Evolutionary conservation across 2,113 vertebrate species (phyloP), one percentile per base, ranked within the genome.

Genomic region (Ranitomeya imitator): DNA sequence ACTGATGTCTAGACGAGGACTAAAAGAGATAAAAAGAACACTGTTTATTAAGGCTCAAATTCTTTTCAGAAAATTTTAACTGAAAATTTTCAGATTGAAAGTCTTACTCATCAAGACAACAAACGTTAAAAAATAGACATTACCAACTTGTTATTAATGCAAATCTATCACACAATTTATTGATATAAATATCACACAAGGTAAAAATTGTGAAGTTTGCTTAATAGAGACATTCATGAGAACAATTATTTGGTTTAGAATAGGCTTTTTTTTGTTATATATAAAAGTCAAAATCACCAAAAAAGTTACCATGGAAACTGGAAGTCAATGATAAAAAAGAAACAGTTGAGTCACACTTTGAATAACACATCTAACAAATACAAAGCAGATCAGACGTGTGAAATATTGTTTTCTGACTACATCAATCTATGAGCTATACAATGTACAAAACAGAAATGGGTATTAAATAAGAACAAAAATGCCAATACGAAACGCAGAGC

Each of bases 291-390:
- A 10, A 45, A 31, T 65, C 65, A 57, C 19, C 83, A 55, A 71
- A 84, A 63, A 45, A n/a, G 63, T 84, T 84, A n/a, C 83, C 21
- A 84, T 71, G 45, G 83, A 52, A 84, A 84, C 83, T 55, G 65
- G 51, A 52, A 69, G 6, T 73, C 83, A 71, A 71, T 71, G 60
- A 83, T 67, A 69, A 52, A 69, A 83, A 52, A 83, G 54, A 65
- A 84, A 71, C 83, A 84, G 31, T 84, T 84, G 83, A 84, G 67
- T 84, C 83, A 57, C 83, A 84, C 65, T 84, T 69, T 84, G 11
- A 55, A 55, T 69, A 84, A 73, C 83, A 84, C 83, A 84, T 84
- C 45, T 16, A 63, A 71, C 31, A 84, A 84, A 55, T 69, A 71
- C 37, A 54, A n/a, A 71, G 63, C 14, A 65, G 31, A 51, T 69